Percentiles rank a stretch among this genome's conserved stretches.
phyloP scores from a whole-genome alignment of 2,797 vertebrate genomes.

The Antennarius maculatus region DNA sequence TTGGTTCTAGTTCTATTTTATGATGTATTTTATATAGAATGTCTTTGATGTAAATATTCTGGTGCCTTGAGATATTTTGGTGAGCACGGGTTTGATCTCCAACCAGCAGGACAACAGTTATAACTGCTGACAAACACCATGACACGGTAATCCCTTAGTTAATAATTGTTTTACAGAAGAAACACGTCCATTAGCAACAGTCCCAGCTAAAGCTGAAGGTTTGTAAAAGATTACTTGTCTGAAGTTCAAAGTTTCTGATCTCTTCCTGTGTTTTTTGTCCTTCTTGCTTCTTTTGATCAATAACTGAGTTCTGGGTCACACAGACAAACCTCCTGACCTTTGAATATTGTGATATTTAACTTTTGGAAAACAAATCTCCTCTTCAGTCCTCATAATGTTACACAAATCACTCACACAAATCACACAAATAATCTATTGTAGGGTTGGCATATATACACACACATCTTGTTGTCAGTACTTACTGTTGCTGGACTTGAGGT shows the following conservation, averaged over 20 bases:
- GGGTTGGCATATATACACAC: not conserved
- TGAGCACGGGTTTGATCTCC: not conserved
- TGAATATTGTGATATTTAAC: not conserved
- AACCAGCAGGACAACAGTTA: too few relatives aligned
- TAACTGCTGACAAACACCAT: too few relatives aligned
- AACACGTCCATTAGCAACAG: not conserved
- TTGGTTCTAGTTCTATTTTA: not conserved
- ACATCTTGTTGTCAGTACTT: constrained; percentile 71
- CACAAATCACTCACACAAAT: not conserved
- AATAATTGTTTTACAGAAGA: not conserved
- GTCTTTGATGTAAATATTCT: constrained; percentile 9
- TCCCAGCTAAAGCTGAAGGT: not conserved
- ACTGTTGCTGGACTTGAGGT: constrained; percentile 97
- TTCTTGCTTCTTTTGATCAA: not conserved
- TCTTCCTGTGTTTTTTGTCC: not conserved
- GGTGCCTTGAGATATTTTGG: not conserved
- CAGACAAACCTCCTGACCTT: not conserved
- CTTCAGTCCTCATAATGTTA: not conserved
- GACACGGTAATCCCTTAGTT: too few relatives aligned
- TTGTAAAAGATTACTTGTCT: not conserved
- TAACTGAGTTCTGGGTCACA: not conserved
- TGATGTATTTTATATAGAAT: not conserved
- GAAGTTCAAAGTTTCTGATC: not conserved
- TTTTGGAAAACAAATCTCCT: not conserved
- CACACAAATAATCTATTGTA: not conserved